Base-by-base conservation (phyloP, 2,888 invertebrate species). In the Corythucha ciliata region DNA sequence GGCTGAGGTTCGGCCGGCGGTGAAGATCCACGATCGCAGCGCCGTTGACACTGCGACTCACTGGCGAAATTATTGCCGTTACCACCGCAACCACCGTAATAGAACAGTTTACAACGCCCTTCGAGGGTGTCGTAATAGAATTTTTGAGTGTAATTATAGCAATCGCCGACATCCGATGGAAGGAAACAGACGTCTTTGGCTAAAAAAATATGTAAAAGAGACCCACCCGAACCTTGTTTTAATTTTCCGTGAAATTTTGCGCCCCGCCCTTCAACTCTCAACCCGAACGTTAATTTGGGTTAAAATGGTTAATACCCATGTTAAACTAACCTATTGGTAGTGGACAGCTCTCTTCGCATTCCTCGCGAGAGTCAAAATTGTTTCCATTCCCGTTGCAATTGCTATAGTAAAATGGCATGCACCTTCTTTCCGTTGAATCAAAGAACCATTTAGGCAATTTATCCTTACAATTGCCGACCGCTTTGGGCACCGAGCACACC, bases 371-470 rank as follows among this genome's bases (percentile, higher is more conserved):
- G 58, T 73, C 73, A 74, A 88, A 94, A 69, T 79, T 83, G 73
- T 94, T 94, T 64, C 72, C 78, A 71, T 93, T 93, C 61, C 90
- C 92, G 59, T 79, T 83, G 71, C 92, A 94, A 60, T 93, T 93
- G 59, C 83, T 80, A 72, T 84, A 93, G 77, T 89, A 87, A 77
- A 93, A 94, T 46, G 89, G 89, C 72, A 86, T 75, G 75, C 94
- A 96, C 60, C 84, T 77, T 70, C 85, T 83, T 69, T 88, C 84
- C 40, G 77, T 72, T 58, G 76, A 75, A 68, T 87, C 86, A 74
- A 85, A 93, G 69, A 82, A 81, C 92, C 92, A 96, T 62, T 78
- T 77, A 53, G 89, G 79, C 57, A 79, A 72, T 63, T 78, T 80
- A 64, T 80, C 81, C 48, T 75, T 73, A 73, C 92, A 91, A 68